Percentiles rank a stretch among this genome's conserved stretches.
Evolutionary conservation across 2,888 invertebrate genomes (phyloP).

Genomic region (Dyspetes luteomarginatus): DNA sequence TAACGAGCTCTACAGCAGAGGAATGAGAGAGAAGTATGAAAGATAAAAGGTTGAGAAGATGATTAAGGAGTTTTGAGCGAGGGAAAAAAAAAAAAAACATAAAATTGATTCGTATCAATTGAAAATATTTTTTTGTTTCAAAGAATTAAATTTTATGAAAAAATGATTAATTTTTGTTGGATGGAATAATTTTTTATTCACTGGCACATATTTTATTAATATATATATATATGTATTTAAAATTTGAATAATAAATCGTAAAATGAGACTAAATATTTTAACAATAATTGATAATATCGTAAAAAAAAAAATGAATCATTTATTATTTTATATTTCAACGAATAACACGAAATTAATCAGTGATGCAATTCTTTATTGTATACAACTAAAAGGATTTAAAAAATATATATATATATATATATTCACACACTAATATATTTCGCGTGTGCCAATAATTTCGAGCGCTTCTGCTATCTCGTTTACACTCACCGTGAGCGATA

Average conservation of each 20-base stretch:
- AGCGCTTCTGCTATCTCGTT: constrained; percentile 47
- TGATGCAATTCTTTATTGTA: not conserved
- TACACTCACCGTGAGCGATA: constrained; percentile 51
- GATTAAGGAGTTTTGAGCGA: not conserved
- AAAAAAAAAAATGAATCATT: not conserved
- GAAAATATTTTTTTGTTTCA: no score
- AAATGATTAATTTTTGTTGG: not conserved
- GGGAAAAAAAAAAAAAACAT: not conserved
- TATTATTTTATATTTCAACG: not conserved
- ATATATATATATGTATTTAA: not conserved
- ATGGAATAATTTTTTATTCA: not conserved
- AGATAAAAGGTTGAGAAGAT: not conserved
- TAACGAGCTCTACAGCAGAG: constrained; percentile 62
- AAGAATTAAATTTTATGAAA: no score
- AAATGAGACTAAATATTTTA: no score
- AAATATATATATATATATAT: not conserved
- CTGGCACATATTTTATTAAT: no score
- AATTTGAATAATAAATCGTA: no score
- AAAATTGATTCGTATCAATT: no score
- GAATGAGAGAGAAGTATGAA: not conserved
- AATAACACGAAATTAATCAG: no score
- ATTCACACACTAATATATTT: not conserved
- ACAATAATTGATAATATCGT: no score
- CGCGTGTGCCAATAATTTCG: constrained; percentile 32
- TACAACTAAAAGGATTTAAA: not conserved